A percentile compares a stretch with the other conserved stretches of the same genome.
Conservation (phyloP, 2,888 invertebrate species). For the Patella ulyssiponensis region DNA sequence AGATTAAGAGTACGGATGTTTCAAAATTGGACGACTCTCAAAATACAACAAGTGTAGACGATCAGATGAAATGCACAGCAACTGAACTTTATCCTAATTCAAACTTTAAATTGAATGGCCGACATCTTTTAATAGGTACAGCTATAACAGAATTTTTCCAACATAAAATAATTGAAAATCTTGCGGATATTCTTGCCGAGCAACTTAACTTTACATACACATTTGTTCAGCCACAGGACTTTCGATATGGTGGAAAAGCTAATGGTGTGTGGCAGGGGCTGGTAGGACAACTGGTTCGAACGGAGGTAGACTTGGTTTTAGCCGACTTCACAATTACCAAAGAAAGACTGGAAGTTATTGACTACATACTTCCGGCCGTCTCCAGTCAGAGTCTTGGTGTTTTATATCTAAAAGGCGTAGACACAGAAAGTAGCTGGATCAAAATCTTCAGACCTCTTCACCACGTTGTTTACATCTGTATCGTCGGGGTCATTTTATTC, state of each 20-base stretch:
- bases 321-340: not conserved
- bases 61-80: not conserved
- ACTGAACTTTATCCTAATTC: not conserved
- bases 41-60: not conserved
- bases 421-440: not conserved
- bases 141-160: not conserved
- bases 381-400: not conserved
- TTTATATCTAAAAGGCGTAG: not conserved
- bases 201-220: not conserved
- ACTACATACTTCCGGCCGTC: not conserved
- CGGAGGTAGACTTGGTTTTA: not conserved
- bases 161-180: not conserved
- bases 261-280: not conserved
- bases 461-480: not conserved
- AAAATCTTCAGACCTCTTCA: not conserved
- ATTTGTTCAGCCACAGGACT: not conserved
- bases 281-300: not conserved
- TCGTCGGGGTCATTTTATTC: not conserved
- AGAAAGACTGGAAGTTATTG: not conserved
- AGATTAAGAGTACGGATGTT: no score
- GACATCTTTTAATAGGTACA: not conserved
- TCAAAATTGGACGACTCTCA: not conserved
- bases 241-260: not conserved
- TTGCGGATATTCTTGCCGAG: not conserved
- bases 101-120: not conserved